Conservation (phyloP, 2,113 vertebrate genomes). For the Oreochromis tanganicae region DNA sequence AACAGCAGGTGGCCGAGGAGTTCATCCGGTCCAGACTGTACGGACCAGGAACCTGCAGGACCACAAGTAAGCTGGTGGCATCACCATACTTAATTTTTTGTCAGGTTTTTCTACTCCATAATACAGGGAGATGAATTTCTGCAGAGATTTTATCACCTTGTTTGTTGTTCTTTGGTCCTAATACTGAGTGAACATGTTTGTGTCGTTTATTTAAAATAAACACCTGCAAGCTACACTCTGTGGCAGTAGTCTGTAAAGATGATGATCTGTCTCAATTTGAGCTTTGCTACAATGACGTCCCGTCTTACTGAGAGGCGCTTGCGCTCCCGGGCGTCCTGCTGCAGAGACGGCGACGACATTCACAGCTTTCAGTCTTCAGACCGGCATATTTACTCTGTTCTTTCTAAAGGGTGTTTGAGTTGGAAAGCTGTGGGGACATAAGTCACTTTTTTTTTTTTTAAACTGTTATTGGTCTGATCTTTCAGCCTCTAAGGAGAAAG, state of each 20-base stretch:
- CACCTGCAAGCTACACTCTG: conserved; percentile 41
- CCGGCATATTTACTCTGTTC: too few relatives aligned
- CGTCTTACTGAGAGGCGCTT: background rate
- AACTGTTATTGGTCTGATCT: background rate
- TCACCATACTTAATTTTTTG: background rate
- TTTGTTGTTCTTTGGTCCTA: background rate
- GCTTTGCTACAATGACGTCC: conserved; percentile 19
- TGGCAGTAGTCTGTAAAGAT: conserved; percentile 37
- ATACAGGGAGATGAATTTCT: accelerated
- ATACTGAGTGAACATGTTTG: background rate
- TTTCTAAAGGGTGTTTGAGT: too few relatives aligned
- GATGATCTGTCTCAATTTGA: conserved; percentile 51
- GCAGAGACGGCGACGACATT: background rate
- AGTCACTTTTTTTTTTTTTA: too few relatives aligned
- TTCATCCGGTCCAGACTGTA: conserved; percentile 81
- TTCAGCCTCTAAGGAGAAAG: conserved; percentile 75
- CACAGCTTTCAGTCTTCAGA: background rate
- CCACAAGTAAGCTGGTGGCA: conserved; percentile 70
- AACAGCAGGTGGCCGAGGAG: conserved; percentile 73
- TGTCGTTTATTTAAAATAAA: too few relatives aligned
- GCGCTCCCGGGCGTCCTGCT: background rate
- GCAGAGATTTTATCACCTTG: accelerated
- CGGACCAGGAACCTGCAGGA: conserved; percentile 75
- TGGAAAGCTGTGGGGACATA: too few relatives aligned
- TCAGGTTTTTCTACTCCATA: background rate